Evolutionary conservation across 2,888 invertebrate genomes (phyloP).

Genomic region (Ectropis crepuscularia): DNA sequence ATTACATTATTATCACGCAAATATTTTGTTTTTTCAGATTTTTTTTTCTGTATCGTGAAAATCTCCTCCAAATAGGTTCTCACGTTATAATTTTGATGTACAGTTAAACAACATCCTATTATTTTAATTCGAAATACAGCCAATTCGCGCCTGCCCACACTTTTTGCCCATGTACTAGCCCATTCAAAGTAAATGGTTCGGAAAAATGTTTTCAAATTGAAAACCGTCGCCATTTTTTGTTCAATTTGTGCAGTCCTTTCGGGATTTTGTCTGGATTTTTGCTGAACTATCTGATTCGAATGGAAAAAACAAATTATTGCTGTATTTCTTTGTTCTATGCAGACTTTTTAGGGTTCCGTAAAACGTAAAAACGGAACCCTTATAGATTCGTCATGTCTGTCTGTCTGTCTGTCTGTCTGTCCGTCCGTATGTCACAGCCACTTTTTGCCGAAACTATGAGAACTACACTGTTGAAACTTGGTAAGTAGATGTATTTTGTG

Average conservation of each 20-base stretch:
- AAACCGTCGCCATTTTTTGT: constrained; percentile 8
- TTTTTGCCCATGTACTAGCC: constrained; percentile 16
- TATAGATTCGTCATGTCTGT: too few relatives aligned
- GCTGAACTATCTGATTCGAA: constrained; percentile 3
- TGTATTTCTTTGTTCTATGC: background rate
- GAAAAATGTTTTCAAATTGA: constrained; percentile 28
- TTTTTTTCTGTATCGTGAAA: too few relatives aligned
- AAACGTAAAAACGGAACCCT: too few relatives aligned
- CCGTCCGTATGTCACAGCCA: too few relatives aligned
- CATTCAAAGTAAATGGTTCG: constrained; percentile 27
- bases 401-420: too few relatives aligned
- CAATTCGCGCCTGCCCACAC: constrained; percentile 4
- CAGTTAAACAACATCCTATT: background rate
- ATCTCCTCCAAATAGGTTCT: background rate
- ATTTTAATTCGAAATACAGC: constrained; percentile 23
- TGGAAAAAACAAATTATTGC: background rate
- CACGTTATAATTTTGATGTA: background rate
- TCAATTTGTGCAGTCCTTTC: constrained; percentile 7
- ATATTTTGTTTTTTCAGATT: too few relatives aligned
- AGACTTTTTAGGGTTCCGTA: too few relatives aligned
- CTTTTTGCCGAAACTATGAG: too few relatives aligned
- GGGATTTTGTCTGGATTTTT: constrained; percentile 16
- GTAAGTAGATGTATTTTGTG: too few relatives aligned
- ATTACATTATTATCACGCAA: too few relatives aligned
- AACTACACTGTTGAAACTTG: too few relatives aligned